These are phyloP conservation scores for Trichoplax adhaerens DNA, from an alignment of 37 sponge, comb jelly and placozoan species.

Conservation along the genomic window DNA sequence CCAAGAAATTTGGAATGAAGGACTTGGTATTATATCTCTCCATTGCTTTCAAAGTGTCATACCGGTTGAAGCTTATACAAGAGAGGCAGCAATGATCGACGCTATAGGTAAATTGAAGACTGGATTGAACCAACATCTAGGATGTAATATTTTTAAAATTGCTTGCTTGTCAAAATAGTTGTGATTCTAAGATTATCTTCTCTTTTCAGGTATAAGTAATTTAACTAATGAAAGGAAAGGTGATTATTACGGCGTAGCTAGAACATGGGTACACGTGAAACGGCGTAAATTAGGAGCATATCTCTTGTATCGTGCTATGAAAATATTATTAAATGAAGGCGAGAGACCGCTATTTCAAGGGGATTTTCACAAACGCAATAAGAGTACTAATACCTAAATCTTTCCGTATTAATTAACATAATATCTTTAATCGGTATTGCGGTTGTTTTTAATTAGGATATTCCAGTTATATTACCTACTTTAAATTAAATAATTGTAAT, in stretches of 20 bases:
- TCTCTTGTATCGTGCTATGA: conserved; percentile 55
- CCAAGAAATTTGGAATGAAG: conserved; percentile 48
- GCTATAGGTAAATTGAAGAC: conserved; percentile 41
- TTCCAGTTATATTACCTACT: too few relatives aligned
- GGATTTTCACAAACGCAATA: too few relatives aligned
- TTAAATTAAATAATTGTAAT: too few relatives aligned
- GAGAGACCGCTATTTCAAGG: conserved; percentile 8
- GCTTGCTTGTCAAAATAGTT: neutral
- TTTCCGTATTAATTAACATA: too few relatives aligned
- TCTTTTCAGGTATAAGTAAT: conserved; percentile 36
- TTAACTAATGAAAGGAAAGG: conserved; percentile 60
- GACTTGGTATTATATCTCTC: conserved; percentile 55
- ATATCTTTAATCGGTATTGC: too few relatives aligned
- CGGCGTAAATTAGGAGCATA: conserved; percentile 51
- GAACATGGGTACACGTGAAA: conserved; percentile 23
- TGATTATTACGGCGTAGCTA: conserved; percentile 32
- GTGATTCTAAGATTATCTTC: neutral
- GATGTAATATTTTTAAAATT: neutral
- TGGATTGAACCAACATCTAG: too few relatives aligned
- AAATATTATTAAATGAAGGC: conserved; percentile 23
- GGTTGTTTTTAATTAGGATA: too few relatives aligned
- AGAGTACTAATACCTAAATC: too few relatives aligned
- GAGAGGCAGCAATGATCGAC: conserved; percentile 76
- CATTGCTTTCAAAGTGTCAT: conserved; percentile 57
- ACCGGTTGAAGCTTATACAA: conserved; percentile 59